Conservation (phyloP, 2,113 vertebrate species). For the Oreocharis arfaki region DNA sequence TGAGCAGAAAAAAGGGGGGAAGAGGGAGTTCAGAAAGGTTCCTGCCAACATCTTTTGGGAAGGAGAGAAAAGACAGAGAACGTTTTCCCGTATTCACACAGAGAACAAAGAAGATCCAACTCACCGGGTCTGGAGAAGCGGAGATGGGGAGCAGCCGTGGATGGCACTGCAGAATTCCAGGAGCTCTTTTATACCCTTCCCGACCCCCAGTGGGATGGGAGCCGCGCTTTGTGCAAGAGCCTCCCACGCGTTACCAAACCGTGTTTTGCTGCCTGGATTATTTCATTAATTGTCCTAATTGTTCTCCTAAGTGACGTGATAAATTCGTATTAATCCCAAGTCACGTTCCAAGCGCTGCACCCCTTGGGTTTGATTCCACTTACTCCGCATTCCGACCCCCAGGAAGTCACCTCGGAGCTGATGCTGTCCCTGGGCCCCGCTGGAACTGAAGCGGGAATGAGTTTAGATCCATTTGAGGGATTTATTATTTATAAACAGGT, state of each 20-base stretch:
- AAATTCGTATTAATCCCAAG: neutral
- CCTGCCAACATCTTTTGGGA: neutral
- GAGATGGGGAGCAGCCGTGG: neutral
- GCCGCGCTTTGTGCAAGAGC: slow-evolving; percentile 24
- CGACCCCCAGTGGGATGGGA: neutral
- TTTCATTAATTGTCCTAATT: slow-evolving; percentile 54
- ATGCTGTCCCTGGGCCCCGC: neutral
- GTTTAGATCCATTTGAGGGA: rapidly evolving
- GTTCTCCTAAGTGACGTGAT: neutral
- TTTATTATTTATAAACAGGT: neutral
- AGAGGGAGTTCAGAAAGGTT: neutral
- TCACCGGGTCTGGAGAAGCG: neutral
- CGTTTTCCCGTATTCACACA: rapidly evolving
- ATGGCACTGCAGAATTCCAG: neutral
- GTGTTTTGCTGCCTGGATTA: neutral
- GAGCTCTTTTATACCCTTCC: slow-evolving; percentile 9
- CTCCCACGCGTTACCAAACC: neutral
- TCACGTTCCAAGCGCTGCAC: neutral
- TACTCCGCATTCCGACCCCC: neutral
- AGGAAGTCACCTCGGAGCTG: neutral
- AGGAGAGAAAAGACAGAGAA: neutral
- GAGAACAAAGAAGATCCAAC: neutral
- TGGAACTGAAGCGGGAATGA: neutral
- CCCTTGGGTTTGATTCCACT: neutral
- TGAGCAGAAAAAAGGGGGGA: no score